Evolutionary conservation across 2,113 vertebrate species (phyloP).

Genomic region (Aythya baeri): DNA sequence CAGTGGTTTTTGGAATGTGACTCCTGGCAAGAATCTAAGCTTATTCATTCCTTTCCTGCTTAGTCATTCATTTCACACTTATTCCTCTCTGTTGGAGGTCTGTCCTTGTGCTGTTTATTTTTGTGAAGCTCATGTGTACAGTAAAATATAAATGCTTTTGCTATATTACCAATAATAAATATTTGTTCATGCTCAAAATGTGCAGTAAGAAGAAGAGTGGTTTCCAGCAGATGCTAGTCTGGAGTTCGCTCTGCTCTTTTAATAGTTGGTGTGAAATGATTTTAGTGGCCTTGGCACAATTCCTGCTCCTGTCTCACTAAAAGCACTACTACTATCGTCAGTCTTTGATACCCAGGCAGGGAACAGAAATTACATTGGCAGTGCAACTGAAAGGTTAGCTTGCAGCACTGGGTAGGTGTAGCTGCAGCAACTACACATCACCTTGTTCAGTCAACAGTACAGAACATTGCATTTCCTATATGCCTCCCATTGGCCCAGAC

Average conservation of each 20-base stretch:
- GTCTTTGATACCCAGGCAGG: background rate
- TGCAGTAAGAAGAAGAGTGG: background rate
- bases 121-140: background rate
- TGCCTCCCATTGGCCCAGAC: background rate
- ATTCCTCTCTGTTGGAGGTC: background rate
- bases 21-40: background rate
- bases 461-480: background rate
- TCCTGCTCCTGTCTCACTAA: background rate
- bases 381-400: background rate
- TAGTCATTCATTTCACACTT: constrained; percentile 10
- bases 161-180: background rate
- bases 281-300: background rate
- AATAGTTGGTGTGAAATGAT: background rate
- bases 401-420: accelerated
- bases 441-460: background rate
- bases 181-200: background rate
- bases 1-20: background rate
- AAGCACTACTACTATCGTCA: background rate
- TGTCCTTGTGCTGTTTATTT: background rate
- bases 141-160: background rate
- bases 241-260: background rate
- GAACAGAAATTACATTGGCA: background rate
- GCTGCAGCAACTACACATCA: background rate
- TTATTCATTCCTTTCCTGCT: constrained; percentile 9
- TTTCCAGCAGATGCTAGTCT: background rate